Evolutionary conservation across 2,888 invertebrate species (phyloP), one percentile per base, ranked within the genome.

Genomic region (Lasioglossum pauxillum): DNA sequence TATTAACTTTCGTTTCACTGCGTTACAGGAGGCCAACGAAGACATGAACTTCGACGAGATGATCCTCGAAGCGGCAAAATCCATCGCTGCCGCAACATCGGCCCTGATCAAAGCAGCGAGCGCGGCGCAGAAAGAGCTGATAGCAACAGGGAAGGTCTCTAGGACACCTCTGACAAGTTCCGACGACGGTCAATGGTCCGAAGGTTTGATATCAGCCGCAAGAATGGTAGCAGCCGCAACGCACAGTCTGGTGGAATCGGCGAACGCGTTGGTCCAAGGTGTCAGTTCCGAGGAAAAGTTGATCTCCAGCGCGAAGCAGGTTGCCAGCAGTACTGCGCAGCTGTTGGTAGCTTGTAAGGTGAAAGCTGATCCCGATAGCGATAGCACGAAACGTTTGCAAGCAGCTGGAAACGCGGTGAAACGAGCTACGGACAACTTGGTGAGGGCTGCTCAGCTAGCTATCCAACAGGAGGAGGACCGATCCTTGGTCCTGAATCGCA

Each of bases 1-100:
- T 23, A 46, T 35, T 31, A 19, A 41, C 31, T 23, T 19, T 19
- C 0, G 5, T 35, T 35, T 35, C 35, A 5, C 35, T 8, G 85
- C 95, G 94, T 94, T 95, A 14, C 95, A 99, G 98, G 98, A 98
- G 95, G 97, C 98, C 7, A 99, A 99, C 94, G 99, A 99, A 95
- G 98, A 97, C 89, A 96, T 99, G 95, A 99, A 99, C 96, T 99
- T 99, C 95, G 99, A 99, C 95, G 99, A 99, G 96, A 99, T 99
- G 98, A 99, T 99, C 91, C 95, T 99, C 93, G 99, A 99, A 95
- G 99, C 99, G 0, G 99, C 99, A 67, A 99, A 99, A 96, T 98
- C 98, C 3, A 99, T 99, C 92, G 98, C 99, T 90, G 98, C 98
- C 0, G 99, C 99, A 0, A 99, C 99, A 0, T 99, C 99, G 0